Percentiles rank a stretch among this genome's conserved stretches.
These are phyloP conservation scores for Osmerus mordax DNA, from an alignment of 2,113 vertebrate species.

Conservation along the genomic window DNA sequence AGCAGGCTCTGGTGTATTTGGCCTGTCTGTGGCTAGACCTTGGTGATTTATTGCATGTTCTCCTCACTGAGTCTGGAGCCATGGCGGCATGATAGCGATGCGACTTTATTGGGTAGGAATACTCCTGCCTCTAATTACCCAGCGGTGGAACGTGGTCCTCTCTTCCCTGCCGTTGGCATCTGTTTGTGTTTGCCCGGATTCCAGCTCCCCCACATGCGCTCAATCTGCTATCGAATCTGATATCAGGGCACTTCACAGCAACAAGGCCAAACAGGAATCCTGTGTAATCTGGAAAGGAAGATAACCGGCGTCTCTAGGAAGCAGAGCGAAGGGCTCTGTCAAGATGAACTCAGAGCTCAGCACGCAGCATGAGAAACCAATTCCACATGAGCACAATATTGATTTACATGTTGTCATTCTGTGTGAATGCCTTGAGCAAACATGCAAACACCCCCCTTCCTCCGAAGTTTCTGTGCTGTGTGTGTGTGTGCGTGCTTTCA, in stretches of 20 bases:
- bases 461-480: conserved; percentile 15
- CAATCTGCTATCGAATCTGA: conserved; percentile 53
- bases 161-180: conserved; percentile 39
- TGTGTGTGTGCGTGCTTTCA: conserved; percentile 27
- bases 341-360: conserved; percentile 12
- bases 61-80: conserved; percentile 14
- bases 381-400: conserved; percentile 6
- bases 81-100: conserved; percentile 20
- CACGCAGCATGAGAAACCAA: conserved; percentile 4
- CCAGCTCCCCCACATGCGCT: conserved; percentile 43
- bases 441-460: conserved; percentile 27
- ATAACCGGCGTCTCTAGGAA: conserved; percentile 18
- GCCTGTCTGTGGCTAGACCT: not conserved
- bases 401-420: conserved; percentile 14
- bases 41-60: conserved; percentile 6
- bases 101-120: conserved; percentile 31
- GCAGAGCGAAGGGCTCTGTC: conserved; percentile 21
- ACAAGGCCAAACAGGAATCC: conserved; percentile 41
- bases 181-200: conserved; percentile 13
- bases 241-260: conserved; percentile 29
- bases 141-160: conserved; percentile 32
- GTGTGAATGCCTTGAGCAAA: conserved; percentile 22
- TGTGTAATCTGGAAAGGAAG: conserved; percentile 25
- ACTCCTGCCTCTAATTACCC: conserved; percentile 34
- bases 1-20: not conserved